Evolutionary conservation across 2,888 invertebrate species (phyloP), one percentile per base, ranked within the genome.

Genomic region (Ceramica pisi): DNA sequence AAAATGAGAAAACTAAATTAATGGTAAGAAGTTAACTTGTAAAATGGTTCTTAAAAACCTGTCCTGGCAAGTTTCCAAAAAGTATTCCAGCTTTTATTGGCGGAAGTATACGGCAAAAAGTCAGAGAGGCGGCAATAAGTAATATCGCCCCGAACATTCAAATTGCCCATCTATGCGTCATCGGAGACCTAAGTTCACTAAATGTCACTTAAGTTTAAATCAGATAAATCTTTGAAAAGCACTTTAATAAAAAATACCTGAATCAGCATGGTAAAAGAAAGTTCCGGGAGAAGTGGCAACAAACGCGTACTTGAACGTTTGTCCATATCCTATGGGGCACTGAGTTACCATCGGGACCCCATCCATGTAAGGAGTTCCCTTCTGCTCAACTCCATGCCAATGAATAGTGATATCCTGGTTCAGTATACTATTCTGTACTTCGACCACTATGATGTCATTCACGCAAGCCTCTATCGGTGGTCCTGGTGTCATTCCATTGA

Each of bases 341-440:
- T 98, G 98, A 0, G 98, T 97, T n/a, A 98, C 94, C 96, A 97
- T 97, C 0, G 98, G 97, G 6, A 97, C 97, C 2, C 98, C 98
- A 83, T 98, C 98, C 97, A 98, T 98, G 86, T 96, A 97, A 0
- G 97, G 97, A 4, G 97, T 97, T 41, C 96, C 96, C 85, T 96
- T 92, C 90, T 97, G 97, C 41, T 94, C 93, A 7, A 96, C 71
- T 0, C 98, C 98, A 87, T 98, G 97, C 98, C 98, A 98, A 89
- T 98, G 98, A 14, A 98, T 94, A 10, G 97, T 96, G 1, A 97
- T 91, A 63, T 97, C 97, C 87, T 97, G 97, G 38, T 97, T 97
- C 0, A 97, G 97, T 67, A 98, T 93, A 84, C 96, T 96, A 87
- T 98, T 98, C 63, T 96, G 94, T 1, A 98, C 97, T 89, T 98